phyloP scores from a whole-genome alignment of 2,888 invertebrate genomes.

The Hemithea aestivaria region DNA sequence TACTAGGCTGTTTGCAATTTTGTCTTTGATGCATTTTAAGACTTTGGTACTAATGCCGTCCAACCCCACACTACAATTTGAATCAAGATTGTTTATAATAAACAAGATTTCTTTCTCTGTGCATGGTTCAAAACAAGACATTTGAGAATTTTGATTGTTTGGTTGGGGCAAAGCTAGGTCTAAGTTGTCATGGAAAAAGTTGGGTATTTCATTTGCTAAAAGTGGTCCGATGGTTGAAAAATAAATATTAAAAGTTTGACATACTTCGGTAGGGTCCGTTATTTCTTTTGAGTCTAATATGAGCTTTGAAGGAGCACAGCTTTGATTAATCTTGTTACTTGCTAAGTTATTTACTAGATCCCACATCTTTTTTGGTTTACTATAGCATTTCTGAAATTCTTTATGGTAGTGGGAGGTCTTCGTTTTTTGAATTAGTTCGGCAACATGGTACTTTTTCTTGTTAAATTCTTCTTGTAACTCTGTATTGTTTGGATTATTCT shows the following conservation, averaged over 20 bases:
- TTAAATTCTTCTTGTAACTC: slow-evolving; percentile 9
- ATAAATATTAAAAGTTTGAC: slow-evolving; percentile 22
- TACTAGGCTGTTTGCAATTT: too few relatives aligned
- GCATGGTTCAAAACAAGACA: not conserved
- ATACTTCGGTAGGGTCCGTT: slow-evolving; percentile 17
- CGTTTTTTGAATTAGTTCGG: slow-evolving; percentile 2
- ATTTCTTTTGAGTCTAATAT: not conserved
- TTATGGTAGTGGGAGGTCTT: slow-evolving; percentile 18
- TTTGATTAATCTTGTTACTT: slow-evolving; percentile 12
- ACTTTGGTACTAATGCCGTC: slow-evolving; percentile 23
- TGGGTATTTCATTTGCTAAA: slow-evolving; percentile 12
- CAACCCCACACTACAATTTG: slow-evolving; percentile 1
- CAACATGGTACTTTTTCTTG: slow-evolving; percentile 9
- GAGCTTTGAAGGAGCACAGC: not conserved
- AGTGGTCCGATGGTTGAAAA: slow-evolving; percentile 16
- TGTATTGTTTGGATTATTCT: slow-evolving; percentile 15
- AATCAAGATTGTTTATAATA: slow-evolving; percentile 4
- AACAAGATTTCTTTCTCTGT: not conserved
- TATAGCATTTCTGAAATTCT: slow-evolving; percentile 13
- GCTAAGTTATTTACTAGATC: slow-evolving; percentile 20
- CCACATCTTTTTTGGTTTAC: slow-evolving; percentile 25
- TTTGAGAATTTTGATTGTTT: not conserved
- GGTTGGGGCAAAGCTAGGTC: slow-evolving; percentile 13
- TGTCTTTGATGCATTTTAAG: not conserved
- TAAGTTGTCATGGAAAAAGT: slow-evolving; percentile 5